Conservation (phyloP, 2,797 vertebrate genomes). For the Danio aesculapii region DNA sequence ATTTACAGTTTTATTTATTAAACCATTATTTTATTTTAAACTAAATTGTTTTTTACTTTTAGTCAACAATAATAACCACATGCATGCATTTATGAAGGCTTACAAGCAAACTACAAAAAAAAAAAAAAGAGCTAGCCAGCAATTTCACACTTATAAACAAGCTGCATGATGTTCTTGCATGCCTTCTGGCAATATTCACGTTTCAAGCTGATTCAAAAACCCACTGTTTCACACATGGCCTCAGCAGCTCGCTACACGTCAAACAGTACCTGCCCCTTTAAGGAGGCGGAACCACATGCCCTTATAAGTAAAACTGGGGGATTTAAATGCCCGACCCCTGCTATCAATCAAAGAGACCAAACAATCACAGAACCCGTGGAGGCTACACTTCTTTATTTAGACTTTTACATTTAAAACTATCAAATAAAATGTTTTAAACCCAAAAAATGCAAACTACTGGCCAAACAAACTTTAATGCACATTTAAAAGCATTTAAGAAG, state of each 20-base stretch:
- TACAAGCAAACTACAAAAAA: not conserved
- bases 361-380: conserved; percentile 77
- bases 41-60: too few relatives aligned
- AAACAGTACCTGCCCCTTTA: conserved; percentile 53
- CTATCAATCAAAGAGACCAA: conserved; percentile 88
- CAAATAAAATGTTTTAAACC: not conserved
- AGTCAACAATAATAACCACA: too few relatives aligned
- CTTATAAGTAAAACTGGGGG: conserved; percentile 72
- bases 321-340: conserved; percentile 90
- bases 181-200: not conserved
- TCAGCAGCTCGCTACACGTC: conserved; percentile 17
- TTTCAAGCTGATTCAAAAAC: not conserved
- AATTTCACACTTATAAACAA: not conserved
- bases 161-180: not conserved
- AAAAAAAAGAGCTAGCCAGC: not conserved
- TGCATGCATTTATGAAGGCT: not conserved
- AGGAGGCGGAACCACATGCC: conserved; percentile 73
- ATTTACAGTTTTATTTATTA: too few relatives aligned
- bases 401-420: not conserved
- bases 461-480: not conserved
- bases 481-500: conserved; percentile 19
- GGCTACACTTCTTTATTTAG: conserved; percentile 13
- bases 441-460: not conserved
- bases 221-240: not conserved
- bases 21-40: too few relatives aligned